phyloP scores from a whole-genome alignment of 2,888 invertebrate species.

The Mycogona germanica region DNA sequence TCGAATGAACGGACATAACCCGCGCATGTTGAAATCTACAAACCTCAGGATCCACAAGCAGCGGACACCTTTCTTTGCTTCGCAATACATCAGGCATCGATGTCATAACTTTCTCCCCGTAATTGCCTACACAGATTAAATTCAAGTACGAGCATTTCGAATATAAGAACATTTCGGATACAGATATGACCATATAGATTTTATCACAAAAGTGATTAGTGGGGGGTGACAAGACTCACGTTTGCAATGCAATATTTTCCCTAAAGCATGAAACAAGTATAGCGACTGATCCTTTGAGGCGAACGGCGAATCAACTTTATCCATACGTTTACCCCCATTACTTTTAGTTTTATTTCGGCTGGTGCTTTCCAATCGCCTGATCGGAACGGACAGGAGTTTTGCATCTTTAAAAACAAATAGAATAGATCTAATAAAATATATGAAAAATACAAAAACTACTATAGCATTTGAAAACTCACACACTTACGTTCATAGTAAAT shows the following conservation, averaged over 20 bases:
- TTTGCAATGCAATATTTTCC: slow-evolving; percentile 40
- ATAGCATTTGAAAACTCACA: slow-evolving; percentile 13
- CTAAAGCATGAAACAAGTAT: slow-evolving; percentile 38
- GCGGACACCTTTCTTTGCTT: slow-evolving; percentile 20
- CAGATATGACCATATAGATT: too few relatives aligned
- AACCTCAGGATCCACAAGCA: slow-evolving; percentile 23
- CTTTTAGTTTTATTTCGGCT: not conserved
- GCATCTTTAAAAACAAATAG: too few relatives aligned
- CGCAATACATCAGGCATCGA: too few relatives aligned
- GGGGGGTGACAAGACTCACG: slow-evolving; percentile 28
- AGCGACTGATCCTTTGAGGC: slow-evolving; percentile 34
- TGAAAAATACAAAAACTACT: not conserved
- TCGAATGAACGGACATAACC: slow-evolving; percentile 22
- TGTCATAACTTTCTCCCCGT: not conserved
- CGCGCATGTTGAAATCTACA: not conserved
- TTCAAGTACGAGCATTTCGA: too few relatives aligned
- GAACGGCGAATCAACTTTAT: not conserved
- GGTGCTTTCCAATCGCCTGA: too few relatives aligned
- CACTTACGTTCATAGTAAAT: too few relatives aligned
- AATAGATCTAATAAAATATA: not conserved
- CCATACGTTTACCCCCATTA: not conserved
- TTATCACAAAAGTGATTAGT: too few relatives aligned
- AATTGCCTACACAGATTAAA: not conserved
- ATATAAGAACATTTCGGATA: too few relatives aligned
- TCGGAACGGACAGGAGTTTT: too few relatives aligned